phyloP scores from a whole-genome alignment of 35 echinoderm and acorn worm species.

The Apostichopus californicus region DNA sequence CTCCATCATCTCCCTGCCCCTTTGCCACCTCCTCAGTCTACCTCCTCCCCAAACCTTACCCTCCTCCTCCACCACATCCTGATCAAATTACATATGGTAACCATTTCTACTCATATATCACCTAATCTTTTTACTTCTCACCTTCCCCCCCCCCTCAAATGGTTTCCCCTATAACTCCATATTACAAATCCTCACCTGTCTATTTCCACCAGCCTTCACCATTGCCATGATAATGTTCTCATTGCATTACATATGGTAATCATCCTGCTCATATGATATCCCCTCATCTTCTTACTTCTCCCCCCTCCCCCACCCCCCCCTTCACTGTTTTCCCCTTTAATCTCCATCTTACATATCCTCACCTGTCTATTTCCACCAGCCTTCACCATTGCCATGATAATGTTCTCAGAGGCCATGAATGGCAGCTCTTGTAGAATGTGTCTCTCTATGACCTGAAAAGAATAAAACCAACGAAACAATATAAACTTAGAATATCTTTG shows the following conservation, averaged over 20 bases:
- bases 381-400: slow-evolving; percentile 99
- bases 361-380: slow-evolving; percentile 97
- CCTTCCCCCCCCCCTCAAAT: too few relatives aligned
- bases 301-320: not conserved
- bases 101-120: too few relatives aligned
- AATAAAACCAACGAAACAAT: not conserved
- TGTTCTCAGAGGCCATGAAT: slow-evolving; percentile 99
- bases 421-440: slow-evolving; percentile 93
- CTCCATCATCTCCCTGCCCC: too few relatives aligned
- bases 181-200: slow-evolving; percentile 69
- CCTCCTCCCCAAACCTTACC: not conserved
- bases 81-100: too few relatives aligned
- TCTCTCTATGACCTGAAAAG: slow-evolving; percentile 90
- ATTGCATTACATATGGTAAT: too few relatives aligned
- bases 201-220: slow-evolving; percentile 94
- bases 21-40: not conserved
- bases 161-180: not conserved
- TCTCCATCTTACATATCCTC: not conserved
- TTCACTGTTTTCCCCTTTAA: too few relatives aligned
- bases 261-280: too few relatives aligned
- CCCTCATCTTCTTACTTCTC: not conserved
- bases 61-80: too few relatives aligned
- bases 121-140: too few relatives aligned
- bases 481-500: too few relatives aligned
- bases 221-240: slow-evolving; percentile 99